Percentiles rank a stretch among this genome's conserved stretches.
Conservation (phyloP, 1,140 invertebrate species). For the Vanessa atalanta region DNA sequence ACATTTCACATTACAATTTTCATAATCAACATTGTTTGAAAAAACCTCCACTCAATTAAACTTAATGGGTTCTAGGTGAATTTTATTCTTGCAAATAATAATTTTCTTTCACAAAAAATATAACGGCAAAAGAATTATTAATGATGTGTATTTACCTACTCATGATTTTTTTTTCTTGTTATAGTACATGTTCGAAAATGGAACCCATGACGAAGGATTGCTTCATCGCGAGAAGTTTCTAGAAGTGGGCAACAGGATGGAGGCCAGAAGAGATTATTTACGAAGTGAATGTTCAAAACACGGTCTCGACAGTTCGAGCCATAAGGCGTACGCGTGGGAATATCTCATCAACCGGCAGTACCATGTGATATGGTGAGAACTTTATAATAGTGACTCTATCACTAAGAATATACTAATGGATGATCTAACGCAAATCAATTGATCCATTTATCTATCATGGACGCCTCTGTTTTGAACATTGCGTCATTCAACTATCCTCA, state of each 20-base stretch:
- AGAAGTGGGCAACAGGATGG: constrained; percentile 71
- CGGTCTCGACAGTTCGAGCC: constrained; percentile 56
- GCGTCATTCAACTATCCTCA: too few relatives aligned
- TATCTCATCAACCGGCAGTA: constrained; percentile 90
- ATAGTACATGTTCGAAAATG: constrained; percentile 71
- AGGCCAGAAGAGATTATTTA: constrained; percentile 61
- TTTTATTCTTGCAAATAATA: not conserved
- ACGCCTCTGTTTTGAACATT: too few relatives aligned
- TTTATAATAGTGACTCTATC: not conserved
- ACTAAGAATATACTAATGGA: not conserved
- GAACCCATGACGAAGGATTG: constrained; percentile 65
- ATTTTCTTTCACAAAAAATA: not conserved
- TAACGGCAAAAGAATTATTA: not conserved
- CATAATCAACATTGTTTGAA: constrained; percentile 9
- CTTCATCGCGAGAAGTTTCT: constrained; percentile 65
- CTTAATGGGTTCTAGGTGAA: not conserved
- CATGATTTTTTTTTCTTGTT: constrained; percentile 52
- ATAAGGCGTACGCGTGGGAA: constrained; percentile 88
- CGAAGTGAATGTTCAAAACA: constrained; percentile 56
- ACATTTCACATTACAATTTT: constrained; percentile 4
- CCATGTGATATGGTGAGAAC: constrained; percentile 86
- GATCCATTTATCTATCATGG: too few relatives aligned
- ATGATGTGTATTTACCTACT: not conserved
- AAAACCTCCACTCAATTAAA: not conserved
- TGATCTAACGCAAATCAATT: too few relatives aligned